Evolutionary conservation across 2,113 vertebrate genomes (phyloP).

Genomic region (Anarhynchus alexandrinus): DNA sequence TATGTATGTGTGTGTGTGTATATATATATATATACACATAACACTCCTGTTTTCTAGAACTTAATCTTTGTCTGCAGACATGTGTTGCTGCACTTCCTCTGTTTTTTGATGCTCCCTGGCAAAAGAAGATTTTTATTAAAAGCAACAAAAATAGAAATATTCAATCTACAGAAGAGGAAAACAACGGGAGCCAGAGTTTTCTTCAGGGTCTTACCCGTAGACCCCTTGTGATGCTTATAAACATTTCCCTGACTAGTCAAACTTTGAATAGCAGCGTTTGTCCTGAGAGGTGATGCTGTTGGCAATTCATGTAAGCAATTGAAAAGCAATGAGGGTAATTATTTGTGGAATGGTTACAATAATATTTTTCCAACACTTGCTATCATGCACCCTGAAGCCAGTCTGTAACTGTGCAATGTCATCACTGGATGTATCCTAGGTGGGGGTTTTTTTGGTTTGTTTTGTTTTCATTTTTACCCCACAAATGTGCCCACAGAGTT

Average conservation of each 20-base stretch:
- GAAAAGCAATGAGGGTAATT: background rate
- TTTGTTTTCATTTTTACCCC: background rate
- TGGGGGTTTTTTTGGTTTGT: background rate
- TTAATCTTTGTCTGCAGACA: background rate
- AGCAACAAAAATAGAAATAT: background rate
- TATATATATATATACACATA: rapidly evolving
- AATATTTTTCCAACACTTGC: background rate
- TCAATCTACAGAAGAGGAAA: background rate
- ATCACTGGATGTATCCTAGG: background rate
- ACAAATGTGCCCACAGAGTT: background rate
- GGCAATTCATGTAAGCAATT: background rate
- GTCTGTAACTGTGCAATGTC: background rate
- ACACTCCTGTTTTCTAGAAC: background rate
- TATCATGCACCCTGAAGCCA: background rate
- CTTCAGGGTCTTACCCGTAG: background rate
- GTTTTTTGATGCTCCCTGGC: background rate
- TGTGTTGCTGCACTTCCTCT: background rate
- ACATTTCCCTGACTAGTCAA: background rate
- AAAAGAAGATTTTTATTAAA: background rate
- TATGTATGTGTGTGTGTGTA: background rate
- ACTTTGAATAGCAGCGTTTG: background rate
- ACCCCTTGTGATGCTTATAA: background rate
- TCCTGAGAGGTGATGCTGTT: background rate
- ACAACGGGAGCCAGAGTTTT: background rate
- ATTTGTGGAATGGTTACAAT: background rate